Conservation (phyloP, 1,140 invertebrate genomes). For the Magallana gigas region DNA sequence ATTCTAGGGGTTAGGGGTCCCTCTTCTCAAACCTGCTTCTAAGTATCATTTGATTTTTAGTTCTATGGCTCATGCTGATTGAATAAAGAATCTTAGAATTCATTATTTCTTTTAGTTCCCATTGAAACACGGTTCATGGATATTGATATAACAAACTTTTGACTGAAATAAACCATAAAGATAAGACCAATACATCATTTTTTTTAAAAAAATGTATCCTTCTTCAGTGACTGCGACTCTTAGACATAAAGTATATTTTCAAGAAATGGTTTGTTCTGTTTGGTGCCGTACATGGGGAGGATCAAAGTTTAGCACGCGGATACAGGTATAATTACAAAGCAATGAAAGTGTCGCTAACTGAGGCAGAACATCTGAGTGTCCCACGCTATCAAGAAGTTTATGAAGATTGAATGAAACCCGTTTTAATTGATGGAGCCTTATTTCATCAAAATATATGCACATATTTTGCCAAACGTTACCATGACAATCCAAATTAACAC, state of each 20-base stretch:
- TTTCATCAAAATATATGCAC: slow-evolving; percentile 26
- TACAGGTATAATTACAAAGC: neutral
- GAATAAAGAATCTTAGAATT: neutral
- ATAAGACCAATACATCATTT: too few species aligned
- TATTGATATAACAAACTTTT: too few species aligned
- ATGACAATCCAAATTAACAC: neutral
- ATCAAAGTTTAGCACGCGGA: neutral
- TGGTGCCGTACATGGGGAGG: neutral
- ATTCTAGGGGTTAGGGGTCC: neutral
- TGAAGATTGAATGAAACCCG: slow-evolving; percentile 16
- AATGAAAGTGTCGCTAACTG: slow-evolving; percentile 5
- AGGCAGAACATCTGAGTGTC: neutral
- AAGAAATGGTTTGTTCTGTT: neutral
- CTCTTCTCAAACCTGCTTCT: neutral
- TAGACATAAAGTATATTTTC: neutral
- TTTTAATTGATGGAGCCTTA: slow-evolving; percentile 27
- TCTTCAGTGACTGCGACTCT: too few species aligned
- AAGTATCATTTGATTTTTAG: neutral
- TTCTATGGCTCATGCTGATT: neutral
- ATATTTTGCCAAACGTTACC: slow-evolving; percentile 28
- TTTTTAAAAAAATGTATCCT: too few species aligned
- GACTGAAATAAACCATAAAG: too few species aligned
- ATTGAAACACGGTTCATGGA: too few species aligned
- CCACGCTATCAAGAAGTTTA: slow-evolving; percentile 18
- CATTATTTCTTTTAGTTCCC: neutral